phyloP scores from a whole-genome alignment of 2,113 vertebrate genomes.

The Pygoscelis adeliae region DNA sequence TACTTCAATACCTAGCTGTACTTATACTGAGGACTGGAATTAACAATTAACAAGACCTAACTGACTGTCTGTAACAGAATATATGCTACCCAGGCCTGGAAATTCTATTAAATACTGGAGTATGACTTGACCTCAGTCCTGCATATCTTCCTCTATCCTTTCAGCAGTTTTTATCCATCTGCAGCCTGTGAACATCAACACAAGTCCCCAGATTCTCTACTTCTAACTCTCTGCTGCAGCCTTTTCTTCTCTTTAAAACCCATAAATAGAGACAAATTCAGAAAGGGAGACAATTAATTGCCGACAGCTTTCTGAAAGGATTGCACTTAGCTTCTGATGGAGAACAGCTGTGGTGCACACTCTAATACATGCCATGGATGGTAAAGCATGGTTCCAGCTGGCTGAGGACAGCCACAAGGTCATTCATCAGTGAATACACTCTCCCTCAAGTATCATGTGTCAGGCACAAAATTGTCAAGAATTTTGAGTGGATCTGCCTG shows the following conservation, averaged over 20 bases:
- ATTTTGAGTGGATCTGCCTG: background rate
- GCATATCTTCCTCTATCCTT: background rate
- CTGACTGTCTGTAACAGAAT: background rate
- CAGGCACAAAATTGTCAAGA: background rate
- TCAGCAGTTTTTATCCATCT: background rate
- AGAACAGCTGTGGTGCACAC: constrained; percentile 53
- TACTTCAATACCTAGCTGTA: background rate
- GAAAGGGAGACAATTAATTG: constrained; percentile 53
- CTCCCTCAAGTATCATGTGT: constrained; percentile 1
- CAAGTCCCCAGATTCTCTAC: background rate
- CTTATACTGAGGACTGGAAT: background rate
- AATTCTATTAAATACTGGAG: background rate
- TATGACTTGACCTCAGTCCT: background rate
- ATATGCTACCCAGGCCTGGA: background rate
- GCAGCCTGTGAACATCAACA: background rate
- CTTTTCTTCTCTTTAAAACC: constrained; percentile 23
- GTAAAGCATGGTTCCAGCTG: constrained; percentile 60
- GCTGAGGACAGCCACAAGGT: constrained; percentile 54
- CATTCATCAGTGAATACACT: constrained; percentile 29
- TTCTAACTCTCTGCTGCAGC: background rate
- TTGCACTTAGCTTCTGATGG: constrained; percentile 51
- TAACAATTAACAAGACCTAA: background rate
- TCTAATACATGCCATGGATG: constrained; percentile 41
- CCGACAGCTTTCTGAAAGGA: constrained; percentile 50
- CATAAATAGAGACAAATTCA: constrained; percentile 46